Percentiles rank a stretch among this genome's conserved stretches.
phyloP scores from a whole-genome alignment of 2,888 invertebrate genomes.

The Julus scanicus region DNA sequence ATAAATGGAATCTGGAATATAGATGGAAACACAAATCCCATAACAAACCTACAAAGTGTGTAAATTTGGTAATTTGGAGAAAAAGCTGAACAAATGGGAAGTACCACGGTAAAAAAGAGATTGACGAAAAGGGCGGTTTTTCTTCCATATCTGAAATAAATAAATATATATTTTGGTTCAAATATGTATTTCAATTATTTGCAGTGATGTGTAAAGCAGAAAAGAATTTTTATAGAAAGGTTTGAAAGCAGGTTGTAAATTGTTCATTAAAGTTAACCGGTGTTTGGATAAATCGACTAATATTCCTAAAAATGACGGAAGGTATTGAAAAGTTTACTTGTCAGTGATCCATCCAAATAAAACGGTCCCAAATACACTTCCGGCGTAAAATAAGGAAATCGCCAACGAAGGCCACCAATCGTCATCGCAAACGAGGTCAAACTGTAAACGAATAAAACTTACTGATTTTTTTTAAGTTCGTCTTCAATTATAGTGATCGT shows the following conservation, averaged over 20 bases:
- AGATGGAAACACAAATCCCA: slow-evolving; percentile 76
- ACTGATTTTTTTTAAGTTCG: slow-evolving; percentile 62
- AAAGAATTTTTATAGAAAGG: too few relatives aligned
- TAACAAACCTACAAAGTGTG: slow-evolving; percentile 71
- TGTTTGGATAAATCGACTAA: neutral
- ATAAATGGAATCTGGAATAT: slow-evolving; percentile 77
- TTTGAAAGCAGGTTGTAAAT: too few relatives aligned
- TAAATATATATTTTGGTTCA: neutral
- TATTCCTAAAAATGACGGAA: neutral
- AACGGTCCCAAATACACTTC: slow-evolving; percentile 76
- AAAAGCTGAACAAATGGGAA: slow-evolving; percentile 74
- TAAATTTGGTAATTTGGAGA: slow-evolving; percentile 73
- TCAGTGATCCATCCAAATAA: slow-evolving; percentile 77
- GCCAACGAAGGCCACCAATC: slow-evolving; percentile 73
- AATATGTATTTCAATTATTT: neutral
- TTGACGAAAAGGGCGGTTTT: slow-evolving; percentile 74
- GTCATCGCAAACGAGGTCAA: slow-evolving; percentile 74
- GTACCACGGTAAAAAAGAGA: slow-evolving; percentile 73
- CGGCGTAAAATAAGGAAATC: slow-evolving; percentile 76
- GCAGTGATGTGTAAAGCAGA: neutral
- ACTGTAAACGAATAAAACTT: slow-evolving; percentile 66
- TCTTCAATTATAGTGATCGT: neutral
- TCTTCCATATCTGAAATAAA: slow-evolving; percentile 71
- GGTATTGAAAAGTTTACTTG: slow-evolving; percentile 65
- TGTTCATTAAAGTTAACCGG: neutral